Base-by-base conservation (phyloP, 2,113 vertebrate species). In the Pandion haliaetus region DNA sequence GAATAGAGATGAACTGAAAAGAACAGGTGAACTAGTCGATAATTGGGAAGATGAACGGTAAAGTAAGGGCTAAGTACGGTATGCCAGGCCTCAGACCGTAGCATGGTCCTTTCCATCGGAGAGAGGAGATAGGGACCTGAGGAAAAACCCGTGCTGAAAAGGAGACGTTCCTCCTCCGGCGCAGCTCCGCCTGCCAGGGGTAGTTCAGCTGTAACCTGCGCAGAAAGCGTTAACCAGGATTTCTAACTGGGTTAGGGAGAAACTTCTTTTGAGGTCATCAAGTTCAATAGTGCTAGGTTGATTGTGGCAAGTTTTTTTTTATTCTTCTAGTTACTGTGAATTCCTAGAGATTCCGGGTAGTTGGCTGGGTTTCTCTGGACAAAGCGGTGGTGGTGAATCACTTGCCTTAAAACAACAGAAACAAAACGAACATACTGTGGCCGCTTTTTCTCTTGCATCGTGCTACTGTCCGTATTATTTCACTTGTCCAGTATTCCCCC, bases 31-130 rank as follows among this genome's bases (percentile, higher is more conserved):
- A 26, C 42, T 25, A 5, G 38, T 1, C 5, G 71, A 4, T 20
- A 14, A 5, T 1, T 12, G 38, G 5, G 21, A 5, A 26, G 25
- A 7, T 9, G 19, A 61, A 20, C 4, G 12, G 2, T 3, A 7
- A 29, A 26, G 52, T 1, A 13, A 17, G 69, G 44, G 2, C 5
- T 2, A 76, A 38, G 1, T 0, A 0, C 0, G 62, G 7, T 0
- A 0, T 1, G 17, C 0, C n/a, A 8, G 61, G 38, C 67, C 44
- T 31, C 61, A 31, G 83, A 15, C 24, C 16, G 5, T 0, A 0
- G 6, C 0, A 2, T 1, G 38, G 12, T 2, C 17, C 49, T 29
- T 26, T 8, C 40, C 63, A 10, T 17, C 2, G 49, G 17, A 19
- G 50, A 17, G 52, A 5, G n/a, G 40, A 11, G 8, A 14, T 4